Conservation (phyloP, 2,888 invertebrate species). For the Morinoia aosen region DNA sequence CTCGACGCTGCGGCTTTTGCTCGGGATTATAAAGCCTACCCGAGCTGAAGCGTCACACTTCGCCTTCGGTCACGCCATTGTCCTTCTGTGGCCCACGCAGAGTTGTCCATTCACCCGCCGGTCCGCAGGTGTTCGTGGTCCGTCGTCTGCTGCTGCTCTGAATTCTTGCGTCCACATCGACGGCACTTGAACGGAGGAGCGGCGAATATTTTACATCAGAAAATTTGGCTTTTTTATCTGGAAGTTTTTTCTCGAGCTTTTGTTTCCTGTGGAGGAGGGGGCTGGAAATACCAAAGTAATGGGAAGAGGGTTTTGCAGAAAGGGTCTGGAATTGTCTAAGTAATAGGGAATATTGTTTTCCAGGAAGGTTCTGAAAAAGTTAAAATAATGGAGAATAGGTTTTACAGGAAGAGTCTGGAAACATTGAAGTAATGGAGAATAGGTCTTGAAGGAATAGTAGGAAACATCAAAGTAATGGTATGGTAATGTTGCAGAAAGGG, state of each 20-base stretch:
- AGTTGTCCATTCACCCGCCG: not conserved
- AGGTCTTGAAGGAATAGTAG: no score
- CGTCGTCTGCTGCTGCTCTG: not conserved
- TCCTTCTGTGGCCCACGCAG: not conserved
- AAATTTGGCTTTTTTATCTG: no score
- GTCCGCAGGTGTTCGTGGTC: not conserved
- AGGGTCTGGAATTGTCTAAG: no score
- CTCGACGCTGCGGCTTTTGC: not conserved
- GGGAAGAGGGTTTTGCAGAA: no score
- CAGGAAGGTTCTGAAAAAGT: no score
- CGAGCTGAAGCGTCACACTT: not conserved
- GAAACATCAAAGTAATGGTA: no score
- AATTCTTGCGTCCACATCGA: not conserved
- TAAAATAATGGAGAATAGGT: no score
- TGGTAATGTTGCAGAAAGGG: no score
- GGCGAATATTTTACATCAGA: not conserved
- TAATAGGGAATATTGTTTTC: no score
- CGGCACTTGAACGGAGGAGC: not conserved
- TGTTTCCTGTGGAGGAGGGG: not conserved
- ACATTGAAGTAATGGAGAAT: no score
- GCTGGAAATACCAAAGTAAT: no score
- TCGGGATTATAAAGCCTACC: not conserved
- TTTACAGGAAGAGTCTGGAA: no score
- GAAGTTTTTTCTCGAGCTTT: not conserved
- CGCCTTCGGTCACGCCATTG: slow-evolving; percentile 4